Evolutionary conservation across 2,113 vertebrate genomes (phyloP).

Genomic region (Onychostoma macrolepis): DNA sequence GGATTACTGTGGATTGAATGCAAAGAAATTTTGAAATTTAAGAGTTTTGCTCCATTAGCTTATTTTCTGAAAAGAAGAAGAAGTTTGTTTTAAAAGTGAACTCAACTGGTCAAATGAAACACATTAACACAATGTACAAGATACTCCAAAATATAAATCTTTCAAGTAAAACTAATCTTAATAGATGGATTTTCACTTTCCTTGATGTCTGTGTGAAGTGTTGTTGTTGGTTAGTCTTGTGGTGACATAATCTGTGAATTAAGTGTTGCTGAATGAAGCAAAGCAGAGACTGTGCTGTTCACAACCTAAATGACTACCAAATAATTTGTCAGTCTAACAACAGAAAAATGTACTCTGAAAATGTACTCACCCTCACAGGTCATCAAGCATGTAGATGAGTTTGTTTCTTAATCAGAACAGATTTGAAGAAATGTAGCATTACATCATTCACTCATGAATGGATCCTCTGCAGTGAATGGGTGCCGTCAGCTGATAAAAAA

Average conservation of each 20-base stretch:
- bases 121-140: not conserved
- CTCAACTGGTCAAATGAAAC: not conserved
- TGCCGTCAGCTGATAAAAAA: no score
- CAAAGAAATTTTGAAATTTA: no score
- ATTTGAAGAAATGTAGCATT: no score
- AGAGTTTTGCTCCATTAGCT: no score
- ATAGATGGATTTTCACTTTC: not conserved
- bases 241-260: not conserved
- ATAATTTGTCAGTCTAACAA: not conserved
- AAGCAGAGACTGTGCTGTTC: not conserved
- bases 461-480: no score
- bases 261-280: not conserved
- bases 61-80: no score
- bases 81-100: no score
- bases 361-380: not conserved
- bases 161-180: not conserved
- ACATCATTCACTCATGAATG: no score
- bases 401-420: no score
- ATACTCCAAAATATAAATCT: not conserved
- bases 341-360: no score
- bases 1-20: not conserved
- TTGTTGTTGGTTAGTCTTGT: constrained; percentile 1
- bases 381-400: no score
- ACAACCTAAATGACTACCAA: not conserved
- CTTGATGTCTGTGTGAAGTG: not conserved